phyloP scores from a whole-genome alignment of 2,797 vertebrate genomes.

The Streptopelia turtur region DNA sequence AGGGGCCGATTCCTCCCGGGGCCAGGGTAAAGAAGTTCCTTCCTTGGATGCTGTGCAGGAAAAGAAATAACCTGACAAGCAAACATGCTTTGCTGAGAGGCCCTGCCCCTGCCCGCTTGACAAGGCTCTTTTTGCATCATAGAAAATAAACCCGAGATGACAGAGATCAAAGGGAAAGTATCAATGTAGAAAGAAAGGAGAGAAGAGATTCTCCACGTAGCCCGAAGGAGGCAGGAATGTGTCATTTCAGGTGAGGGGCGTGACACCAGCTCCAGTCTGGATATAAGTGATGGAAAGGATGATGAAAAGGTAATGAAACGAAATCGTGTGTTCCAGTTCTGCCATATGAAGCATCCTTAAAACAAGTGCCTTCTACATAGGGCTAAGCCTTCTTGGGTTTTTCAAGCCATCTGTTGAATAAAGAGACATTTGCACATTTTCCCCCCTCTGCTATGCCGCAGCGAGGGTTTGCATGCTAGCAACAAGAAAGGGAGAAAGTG shows the following conservation, averaged over 20 bases:
- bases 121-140: not conserved
- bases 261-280: not conserved
- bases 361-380: not conserved
- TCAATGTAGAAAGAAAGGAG: not conserved
- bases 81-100: not conserved
- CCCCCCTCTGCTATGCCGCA: not conserved
- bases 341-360: not conserved
- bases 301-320: not conserved
- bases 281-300: not conserved
- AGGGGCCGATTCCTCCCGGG: not conserved
- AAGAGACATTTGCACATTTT: not conserved
- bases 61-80: not conserved
- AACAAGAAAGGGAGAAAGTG: not conserved
- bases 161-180: not conserved
- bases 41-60: not conserved
- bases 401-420: conserved; percentile 8
- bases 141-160: not conserved
- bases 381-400: not conserved
- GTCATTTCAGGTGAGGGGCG: not conserved
- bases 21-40: not conserved
- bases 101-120: not conserved
- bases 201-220: not conserved
- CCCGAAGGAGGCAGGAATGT: not conserved
- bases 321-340: not conserved
- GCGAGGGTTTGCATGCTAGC: not conserved